Evolutionary conservation across 1,140 invertebrate genomes (phyloP).

Genomic region (Apis florea): DNA sequence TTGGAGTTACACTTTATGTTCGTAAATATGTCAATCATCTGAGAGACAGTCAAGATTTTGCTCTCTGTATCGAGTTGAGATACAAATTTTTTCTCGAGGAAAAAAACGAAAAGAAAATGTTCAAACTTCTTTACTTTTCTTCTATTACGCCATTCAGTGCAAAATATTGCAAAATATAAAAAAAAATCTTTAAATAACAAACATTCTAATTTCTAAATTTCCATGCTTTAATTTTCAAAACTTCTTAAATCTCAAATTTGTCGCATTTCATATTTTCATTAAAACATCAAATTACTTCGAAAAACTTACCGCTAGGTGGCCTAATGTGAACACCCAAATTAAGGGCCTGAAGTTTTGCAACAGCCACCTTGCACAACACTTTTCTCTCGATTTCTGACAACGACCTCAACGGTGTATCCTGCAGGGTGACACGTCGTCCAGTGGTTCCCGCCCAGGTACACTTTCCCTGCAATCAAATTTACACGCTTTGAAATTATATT

Average conservation of each 20-base stretch:
- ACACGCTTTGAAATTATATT: not conserved
- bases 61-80: not conserved
- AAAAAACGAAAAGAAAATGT: not conserved
- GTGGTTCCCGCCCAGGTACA: conserved; percentile 90
- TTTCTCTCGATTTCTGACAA: conserved; percentile 91
- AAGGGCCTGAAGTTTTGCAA: conserved; percentile 92
- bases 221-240: too few species aligned
- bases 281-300: not conserved
- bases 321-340: conserved; percentile 90
- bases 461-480: conserved; percentile 85
- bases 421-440: conserved; percentile 87
- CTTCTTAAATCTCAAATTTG: not conserved
- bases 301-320: conserved; percentile 83
- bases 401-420: conserved; percentile 85
- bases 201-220: not conserved
- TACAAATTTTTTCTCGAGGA: conserved; percentile 1
- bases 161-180: not conserved
- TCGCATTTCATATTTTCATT: too few species aligned
- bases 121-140: not conserved
- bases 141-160: not conserved
- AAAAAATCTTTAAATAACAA: too few species aligned
- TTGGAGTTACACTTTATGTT: conserved; percentile 34
- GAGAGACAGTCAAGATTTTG: conserved; percentile 30
- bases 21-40: conserved; percentile 66
- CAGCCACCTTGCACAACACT: conserved; percentile 90